A percentile compares a stretch with the other conserved stretches of the same genome.
These are phyloP conservation scores for Oscheius sp. DNA, from an alignment of 2,888 invertebrate species.

Conservation along the genomic window DNA sequence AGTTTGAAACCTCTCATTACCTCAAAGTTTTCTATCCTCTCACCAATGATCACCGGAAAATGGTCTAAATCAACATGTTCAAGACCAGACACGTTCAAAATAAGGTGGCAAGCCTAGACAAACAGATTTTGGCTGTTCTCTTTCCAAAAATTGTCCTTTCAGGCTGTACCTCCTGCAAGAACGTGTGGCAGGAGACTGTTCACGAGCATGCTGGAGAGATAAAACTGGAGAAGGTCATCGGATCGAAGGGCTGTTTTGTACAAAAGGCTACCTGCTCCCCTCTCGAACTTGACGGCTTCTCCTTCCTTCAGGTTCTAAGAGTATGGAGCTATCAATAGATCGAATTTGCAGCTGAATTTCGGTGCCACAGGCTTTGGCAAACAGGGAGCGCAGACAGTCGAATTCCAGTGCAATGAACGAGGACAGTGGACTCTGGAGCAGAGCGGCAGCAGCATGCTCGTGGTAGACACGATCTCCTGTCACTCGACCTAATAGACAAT, in stretches of 20 bases:
- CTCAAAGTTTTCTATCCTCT: too few relatives aligned
- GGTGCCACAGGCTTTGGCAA: constrained; percentile 20
- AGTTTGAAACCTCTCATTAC: too few relatives aligned
- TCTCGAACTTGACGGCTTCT: constrained; percentile 8
- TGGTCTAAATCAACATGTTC: too few relatives aligned
- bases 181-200: constrained; percentile 20
- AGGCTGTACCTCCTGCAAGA: constrained; percentile 40
- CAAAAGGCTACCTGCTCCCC: constrained; percentile 35
- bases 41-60: too few relatives aligned
- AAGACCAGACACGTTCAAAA: too few relatives aligned
- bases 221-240: constrained; percentile 24
- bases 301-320: constrained; percentile 13
- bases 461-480: constrained; percentile 15
- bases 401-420: constrained; percentile 23
- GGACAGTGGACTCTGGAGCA: constrained; percentile 20
- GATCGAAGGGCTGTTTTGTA: constrained; percentile 35
- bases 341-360: constrained; percentile 20
- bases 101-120: too few relatives aligned
- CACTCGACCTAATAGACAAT: constrained; percentile 9
- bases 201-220: constrained; percentile 6
- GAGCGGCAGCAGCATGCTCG: background rate
- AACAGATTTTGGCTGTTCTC: too few relatives aligned
- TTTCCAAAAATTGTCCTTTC: background rate
- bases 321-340: background rate
- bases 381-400: constrained; percentile 30